A percentile compares a stretch with the other conserved stretches of the same genome.
Conservation (phyloP, 2,888 invertebrate species). For the Lordiphosa andalusiaca region DNA sequence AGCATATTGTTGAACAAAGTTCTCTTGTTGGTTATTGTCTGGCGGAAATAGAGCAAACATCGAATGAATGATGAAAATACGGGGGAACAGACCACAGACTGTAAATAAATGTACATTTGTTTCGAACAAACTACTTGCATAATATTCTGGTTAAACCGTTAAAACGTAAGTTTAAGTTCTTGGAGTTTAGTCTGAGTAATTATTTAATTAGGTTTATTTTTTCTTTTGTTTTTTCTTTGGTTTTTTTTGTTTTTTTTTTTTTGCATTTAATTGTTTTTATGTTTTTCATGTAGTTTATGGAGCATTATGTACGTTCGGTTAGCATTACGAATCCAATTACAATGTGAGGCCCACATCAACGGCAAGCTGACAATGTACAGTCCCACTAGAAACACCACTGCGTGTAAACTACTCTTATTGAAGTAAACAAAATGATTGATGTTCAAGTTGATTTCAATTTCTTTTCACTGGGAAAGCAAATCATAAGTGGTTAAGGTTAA, state of each 20-base stretch:
- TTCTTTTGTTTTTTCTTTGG: conserved; percentile 7
- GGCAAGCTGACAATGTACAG: conserved; percentile 84
- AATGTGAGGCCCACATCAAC: conserved; percentile 85
- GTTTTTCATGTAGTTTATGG: conserved; percentile 44
- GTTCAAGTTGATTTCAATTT: conserved; percentile 30
- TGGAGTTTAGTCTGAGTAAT: conserved; percentile 60
- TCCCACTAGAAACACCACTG: conserved; percentile 81
- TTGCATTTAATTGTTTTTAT: conserved; percentile 35
- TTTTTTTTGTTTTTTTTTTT: conserved; percentile 31
- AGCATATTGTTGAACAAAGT: conserved; percentile 78
- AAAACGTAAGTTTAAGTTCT: conserved; percentile 46
- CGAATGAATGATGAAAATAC: conserved; percentile 27
- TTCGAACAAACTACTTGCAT: conserved; percentile 78
- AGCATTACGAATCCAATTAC: conserved; percentile 74
- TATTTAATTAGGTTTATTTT: conserved; percentile 45
- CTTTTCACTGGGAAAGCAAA: conserved; percentile 48
- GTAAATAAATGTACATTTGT: conserved; percentile 36
- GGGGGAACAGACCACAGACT: conserved; percentile 36
- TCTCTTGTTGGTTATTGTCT: conserved; percentile 64
- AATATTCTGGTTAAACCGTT: conserved; percentile 79
- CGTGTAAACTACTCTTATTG: conserved; percentile 81
- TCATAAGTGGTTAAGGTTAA: conserved; percentile 42
- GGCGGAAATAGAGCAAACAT: conserved; percentile 33
- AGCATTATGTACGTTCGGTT: conserved; percentile 49
- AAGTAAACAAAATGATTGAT: conserved; percentile 73